A percentile compares a stretch with the other conserved stretches of the same genome.
Conservation (phyloP, 2,113 vertebrate genomes). For the Psittacara wagleri region DNA sequence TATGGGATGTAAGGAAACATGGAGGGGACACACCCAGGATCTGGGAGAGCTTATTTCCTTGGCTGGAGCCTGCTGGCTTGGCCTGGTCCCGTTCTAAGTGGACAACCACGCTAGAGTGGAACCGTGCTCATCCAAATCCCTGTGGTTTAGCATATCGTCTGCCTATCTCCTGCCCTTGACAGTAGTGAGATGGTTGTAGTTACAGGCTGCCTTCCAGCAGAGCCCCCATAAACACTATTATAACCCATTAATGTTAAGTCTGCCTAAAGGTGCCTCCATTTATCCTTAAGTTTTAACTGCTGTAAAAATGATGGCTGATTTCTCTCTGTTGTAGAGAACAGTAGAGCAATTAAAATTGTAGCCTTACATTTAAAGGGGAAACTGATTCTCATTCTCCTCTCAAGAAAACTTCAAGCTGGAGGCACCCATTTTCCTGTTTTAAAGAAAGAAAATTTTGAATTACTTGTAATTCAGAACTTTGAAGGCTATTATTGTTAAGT, state of each 20-base stretch:
- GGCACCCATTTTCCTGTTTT: background rate
- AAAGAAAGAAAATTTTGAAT: background rate
- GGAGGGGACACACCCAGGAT: background rate
- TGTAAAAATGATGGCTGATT: background rate
- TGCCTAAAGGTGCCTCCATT: background rate
- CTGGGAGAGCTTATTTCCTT: background rate
- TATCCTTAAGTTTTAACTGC: background rate
- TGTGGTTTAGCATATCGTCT: background rate
- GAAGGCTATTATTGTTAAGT: background rate
- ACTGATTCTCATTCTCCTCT: background rate
- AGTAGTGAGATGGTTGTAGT: background rate
- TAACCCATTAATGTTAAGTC: background rate
- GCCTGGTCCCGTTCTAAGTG: background rate
- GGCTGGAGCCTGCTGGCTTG: background rate
- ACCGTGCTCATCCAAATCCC: background rate
- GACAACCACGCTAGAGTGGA: background rate
- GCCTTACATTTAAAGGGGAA: background rate
- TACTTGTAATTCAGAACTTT: background rate
- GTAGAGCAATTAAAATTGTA: background rate
- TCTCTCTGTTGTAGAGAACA: background rate
- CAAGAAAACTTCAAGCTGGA: background rate
- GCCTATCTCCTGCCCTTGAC: background rate
- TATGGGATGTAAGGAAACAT: background rate
- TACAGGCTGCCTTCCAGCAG: background rate
- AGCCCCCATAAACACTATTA: background rate